Conservation (phyloP, 64 coral and sea anemone species). For the Dendrophyllia cribrosa region DNA sequence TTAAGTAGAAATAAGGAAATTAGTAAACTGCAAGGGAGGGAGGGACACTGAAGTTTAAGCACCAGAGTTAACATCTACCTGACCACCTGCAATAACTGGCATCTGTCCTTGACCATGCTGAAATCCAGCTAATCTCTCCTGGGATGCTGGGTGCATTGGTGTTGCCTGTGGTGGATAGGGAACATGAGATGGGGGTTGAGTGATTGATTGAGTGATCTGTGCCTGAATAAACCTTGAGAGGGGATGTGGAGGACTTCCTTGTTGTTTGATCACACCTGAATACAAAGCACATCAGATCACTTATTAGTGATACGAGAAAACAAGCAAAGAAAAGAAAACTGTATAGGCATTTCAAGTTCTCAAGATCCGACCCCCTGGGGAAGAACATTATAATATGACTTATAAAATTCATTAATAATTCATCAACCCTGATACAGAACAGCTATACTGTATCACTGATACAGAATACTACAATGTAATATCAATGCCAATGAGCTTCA, state of each 20-base stretch:
- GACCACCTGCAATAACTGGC: not conserved
- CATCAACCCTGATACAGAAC: too few relatives aligned
- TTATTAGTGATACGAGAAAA: too few relatives aligned
- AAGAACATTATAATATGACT: too few relatives aligned
- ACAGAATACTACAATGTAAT: too few relatives aligned
- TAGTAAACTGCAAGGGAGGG: too few relatives aligned
- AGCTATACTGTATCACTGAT: too few relatives aligned
- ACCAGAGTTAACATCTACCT: not conserved
- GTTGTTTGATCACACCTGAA: conserved; percentile 22
- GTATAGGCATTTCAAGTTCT: too few relatives aligned
- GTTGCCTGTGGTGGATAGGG: not conserved
- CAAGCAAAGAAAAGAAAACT: too few relatives aligned
- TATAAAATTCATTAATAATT: too few relatives aligned
- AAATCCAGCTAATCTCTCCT: conserved; percentile 33
- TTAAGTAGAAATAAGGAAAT: not conserved
- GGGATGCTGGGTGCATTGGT: not conserved
- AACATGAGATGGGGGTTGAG: not conserved
- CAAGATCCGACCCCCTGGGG: too few relatives aligned
- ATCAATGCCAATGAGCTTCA: too few relatives aligned
- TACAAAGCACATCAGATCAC: not conserved
- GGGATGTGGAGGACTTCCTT: conserved; percentile 31
- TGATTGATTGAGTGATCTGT: conserved; percentile 18
- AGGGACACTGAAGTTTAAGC: too few relatives aligned
- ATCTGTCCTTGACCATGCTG: conserved; percentile 14
- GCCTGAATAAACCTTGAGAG: conserved; percentile 40